Conservation (phyloP, 2,888 invertebrate species). For the Drosophila aldrichi region DNA sequence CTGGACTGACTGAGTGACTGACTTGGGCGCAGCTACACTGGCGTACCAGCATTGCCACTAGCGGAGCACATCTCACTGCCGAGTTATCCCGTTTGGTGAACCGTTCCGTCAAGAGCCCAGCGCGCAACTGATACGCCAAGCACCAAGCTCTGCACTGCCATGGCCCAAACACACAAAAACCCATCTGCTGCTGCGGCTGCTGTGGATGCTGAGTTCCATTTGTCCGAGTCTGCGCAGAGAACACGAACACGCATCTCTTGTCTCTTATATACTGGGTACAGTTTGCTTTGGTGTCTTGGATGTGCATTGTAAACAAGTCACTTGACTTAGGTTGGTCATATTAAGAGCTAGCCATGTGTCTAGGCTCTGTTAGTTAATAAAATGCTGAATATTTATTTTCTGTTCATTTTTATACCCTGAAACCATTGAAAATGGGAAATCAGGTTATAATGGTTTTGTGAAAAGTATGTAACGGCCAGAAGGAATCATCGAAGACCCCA, state of each 20-base stretch:
- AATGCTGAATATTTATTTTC: too few relatives aligned
- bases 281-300: conserved; percentile 36
- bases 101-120: conserved; percentile 70
- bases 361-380: too few relatives aligned
- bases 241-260: not conserved
- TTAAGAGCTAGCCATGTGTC: not conserved
- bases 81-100: conserved; percentile 38
- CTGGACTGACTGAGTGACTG: not conserved
- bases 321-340: not conserved
- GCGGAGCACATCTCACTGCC: conserved; percentile 31
- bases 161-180: conserved; percentile 9
- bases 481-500: too few relatives aligned
- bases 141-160: not conserved
- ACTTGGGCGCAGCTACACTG: conserved; percentile 20
- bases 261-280: conserved; percentile 60
- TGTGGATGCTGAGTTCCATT: conserved; percentile 53
- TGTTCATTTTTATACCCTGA: too few relatives aligned
- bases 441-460: too few relatives aligned
- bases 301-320: conserved; percentile 31
- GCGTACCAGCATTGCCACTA: conserved; percentile 32
- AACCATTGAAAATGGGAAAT: too few relatives aligned
- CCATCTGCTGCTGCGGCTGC: conserved; percentile 19
- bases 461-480: too few relatives aligned
- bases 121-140: conserved; percentile 60
- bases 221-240: conserved; percentile 59